These are phyloP conservation scores for Parauchenoglanis punctatus DNA, from an alignment of 2,797 vertebrate species.

Conservation along the genomic window DNA sequence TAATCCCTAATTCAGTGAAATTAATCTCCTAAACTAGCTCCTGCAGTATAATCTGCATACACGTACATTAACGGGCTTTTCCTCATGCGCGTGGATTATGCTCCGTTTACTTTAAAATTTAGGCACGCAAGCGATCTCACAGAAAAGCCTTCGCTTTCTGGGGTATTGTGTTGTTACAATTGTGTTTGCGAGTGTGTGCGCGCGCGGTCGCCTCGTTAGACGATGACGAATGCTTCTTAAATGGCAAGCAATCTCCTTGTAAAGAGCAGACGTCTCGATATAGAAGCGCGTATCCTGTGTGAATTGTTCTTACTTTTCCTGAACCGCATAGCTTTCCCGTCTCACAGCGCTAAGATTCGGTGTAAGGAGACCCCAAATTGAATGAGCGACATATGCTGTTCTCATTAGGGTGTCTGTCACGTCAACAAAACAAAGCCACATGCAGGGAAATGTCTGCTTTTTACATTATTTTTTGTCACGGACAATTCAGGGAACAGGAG, in stretches of 20 bases:
- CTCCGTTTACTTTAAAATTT: slow-evolving; percentile 25
- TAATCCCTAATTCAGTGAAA: slow-evolving; percentile 52
- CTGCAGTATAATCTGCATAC: slow-evolving; percentile 47
- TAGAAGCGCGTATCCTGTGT: slow-evolving; percentile 47
- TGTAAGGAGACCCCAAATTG: slow-evolving; percentile 54
- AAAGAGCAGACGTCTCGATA: slow-evolving; percentile 52
- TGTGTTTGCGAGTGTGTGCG: background rate
- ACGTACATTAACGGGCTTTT: slow-evolving; percentile 24
- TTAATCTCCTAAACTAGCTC: slow-evolving; percentile 45
- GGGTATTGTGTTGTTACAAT: background rate
- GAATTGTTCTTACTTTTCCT: slow-evolving; percentile 52
- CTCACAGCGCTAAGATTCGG: slow-evolving; percentile 30
- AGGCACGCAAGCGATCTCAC: slow-evolving; percentile 8
- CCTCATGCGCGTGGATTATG: slow-evolving; percentile 16
- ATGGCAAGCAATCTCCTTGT: slow-evolving; percentile 26
- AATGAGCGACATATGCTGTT: slow-evolving; percentile 73
- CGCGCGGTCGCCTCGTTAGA: slow-evolving; percentile 32
- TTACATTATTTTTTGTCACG: background rate
- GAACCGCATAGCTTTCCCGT: slow-evolving; percentile 41
- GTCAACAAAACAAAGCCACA: slow-evolving; percentile 66
- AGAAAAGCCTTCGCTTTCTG: background rate
- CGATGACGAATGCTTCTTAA: slow-evolving; percentile 24
- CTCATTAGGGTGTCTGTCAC: slow-evolving; percentile 65
- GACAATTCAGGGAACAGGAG: slow-evolving; percentile 65
- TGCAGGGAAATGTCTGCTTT: slow-evolving; percentile 62